These are phyloP conservation scores for Holcopasites calliopsidis DNA, from an alignment of 1,140 invertebrate genomes.

Conservation along the genomic window DNA sequence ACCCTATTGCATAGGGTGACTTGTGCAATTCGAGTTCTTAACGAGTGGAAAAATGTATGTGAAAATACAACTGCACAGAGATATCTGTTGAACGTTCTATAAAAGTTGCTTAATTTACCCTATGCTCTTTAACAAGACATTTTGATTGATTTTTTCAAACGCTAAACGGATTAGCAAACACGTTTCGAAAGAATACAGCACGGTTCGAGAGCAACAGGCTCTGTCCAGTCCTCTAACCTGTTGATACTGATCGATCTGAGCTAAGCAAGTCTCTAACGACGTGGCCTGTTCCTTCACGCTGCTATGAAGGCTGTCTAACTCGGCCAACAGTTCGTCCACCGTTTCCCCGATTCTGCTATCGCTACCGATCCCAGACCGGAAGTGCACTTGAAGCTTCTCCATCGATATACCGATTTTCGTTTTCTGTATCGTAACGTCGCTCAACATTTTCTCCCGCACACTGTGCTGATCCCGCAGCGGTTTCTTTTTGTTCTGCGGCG, in stretches of 20 bases:
- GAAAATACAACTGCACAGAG: too few species aligned
- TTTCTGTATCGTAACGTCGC: constrained; percentile 93
- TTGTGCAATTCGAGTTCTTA: too few species aligned
- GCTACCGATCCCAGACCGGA: constrained; percentile 89
- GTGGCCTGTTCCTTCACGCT: constrained; percentile 86
- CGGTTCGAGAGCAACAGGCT: not conserved
- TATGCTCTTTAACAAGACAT: too few species aligned
- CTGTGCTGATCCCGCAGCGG: constrained; percentile 91
- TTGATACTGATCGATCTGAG: constrained; percentile 93
- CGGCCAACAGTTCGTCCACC: constrained; percentile 84
- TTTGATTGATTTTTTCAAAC: too few species aligned
- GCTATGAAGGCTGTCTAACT: constrained; percentile 85
- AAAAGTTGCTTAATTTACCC: too few species aligned
- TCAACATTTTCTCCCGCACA: constrained; percentile 91
- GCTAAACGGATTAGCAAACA: constrained; percentile 9
- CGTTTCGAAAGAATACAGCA: constrained; percentile 23
- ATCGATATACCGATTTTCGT: constrained; percentile 95
- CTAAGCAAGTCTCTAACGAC: constrained; percentile 88
- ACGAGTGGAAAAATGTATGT: too few species aligned
- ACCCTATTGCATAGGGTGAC: too few species aligned
- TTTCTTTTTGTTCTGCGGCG: constrained; percentile 90
- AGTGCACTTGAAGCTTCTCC: constrained; percentile 95
- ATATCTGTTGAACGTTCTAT: too few species aligned
- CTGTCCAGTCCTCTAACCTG: constrained; percentile 77
- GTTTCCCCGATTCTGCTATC: constrained; percentile 87